phyloP scores from a whole-genome alignment of 2,888 invertebrate species.

The Melieria crassipennis region DNA sequence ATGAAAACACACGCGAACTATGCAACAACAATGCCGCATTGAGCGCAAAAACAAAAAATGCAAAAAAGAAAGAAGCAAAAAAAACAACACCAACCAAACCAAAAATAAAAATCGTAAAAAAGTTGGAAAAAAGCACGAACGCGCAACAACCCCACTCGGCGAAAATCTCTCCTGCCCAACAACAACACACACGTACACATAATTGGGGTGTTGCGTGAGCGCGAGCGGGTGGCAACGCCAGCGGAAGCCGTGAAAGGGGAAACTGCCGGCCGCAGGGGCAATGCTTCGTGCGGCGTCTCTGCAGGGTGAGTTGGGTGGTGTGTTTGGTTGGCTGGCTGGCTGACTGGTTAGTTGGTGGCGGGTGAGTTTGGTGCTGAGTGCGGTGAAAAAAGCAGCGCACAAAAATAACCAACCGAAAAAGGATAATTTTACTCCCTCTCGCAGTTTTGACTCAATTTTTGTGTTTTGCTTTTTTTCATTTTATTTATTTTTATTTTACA shows the following conservation, averaged over 20 bases:
- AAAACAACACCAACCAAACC: constrained; percentile 9
- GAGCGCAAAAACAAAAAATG: constrained; percentile 8
- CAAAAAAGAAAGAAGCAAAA: constrained; percentile 2
- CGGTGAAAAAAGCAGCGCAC: constrained; percentile 43
- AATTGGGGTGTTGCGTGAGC: too few relatives aligned
- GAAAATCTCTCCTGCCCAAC: constrained; percentile 52
- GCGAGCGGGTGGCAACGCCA: too few relatives aligned
- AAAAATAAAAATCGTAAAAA: constrained; percentile 11
- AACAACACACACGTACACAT: too few relatives aligned
- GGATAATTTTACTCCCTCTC: constrained; percentile 48
- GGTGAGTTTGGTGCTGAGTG: constrained; percentile 33
- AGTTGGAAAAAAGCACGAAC: constrained; percentile 25
- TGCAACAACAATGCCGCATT: constrained; percentile 21
- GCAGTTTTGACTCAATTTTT: constrained; percentile 27
- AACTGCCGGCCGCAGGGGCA: too few relatives aligned
- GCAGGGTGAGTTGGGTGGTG: too few relatives aligned
- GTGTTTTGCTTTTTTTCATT: constrained; percentile 39
- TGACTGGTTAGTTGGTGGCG: neutral
- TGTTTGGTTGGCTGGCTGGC: too few relatives aligned
- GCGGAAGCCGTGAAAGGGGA: too few relatives aligned
- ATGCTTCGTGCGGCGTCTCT: too few relatives aligned
- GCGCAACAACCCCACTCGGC: constrained; percentile 39
- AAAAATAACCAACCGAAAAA: constrained; percentile 53
- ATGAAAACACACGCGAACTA: constrained; percentile 40
- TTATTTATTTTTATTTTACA: constrained; percentile 42